Base-by-base conservation (phyloP, 2,113 vertebrate species). In the Pseudois nayaur region DNA sequence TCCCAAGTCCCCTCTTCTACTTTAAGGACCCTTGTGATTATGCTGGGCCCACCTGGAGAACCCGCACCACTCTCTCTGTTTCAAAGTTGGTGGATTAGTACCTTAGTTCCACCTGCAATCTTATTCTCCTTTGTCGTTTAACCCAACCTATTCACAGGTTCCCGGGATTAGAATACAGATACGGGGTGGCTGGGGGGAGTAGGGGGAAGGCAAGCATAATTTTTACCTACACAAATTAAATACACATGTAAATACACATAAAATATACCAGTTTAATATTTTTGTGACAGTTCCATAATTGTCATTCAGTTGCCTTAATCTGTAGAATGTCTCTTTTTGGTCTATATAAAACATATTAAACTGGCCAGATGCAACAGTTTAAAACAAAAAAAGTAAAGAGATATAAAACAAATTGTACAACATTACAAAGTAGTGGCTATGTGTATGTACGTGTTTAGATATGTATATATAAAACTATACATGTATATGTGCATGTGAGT, bases 281-380 rank as follows among this genome's bases (percentile, higher is more conserved):
- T 95, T 97, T 50, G 29, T 97, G 81, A 97, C 95, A 97, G 78
- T 48, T 84, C 64, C 96, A 43, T 95, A 96, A 95, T 60, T 96
- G 25, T 25, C 81, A 83, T 60, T 71, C 48, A 52, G 13, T 71
- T 95, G 40, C 50, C 64, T 93, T 64, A 76, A 94, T 76, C 48
- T 83, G 93, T 3, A 91, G 40, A 95, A 94, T 87, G 93, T 86
- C 60, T 64, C 87, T 57, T 87, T 96, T 96, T 93, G 45, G 87
- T 54, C 71, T 76, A 91, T 76, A 89, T 79, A 94, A 97, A 97
- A 93, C 50, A 55, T 36, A 85, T 83, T 88, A 94, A 94, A 54
- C 48, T 57, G 31, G 40, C 10, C 87, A 93, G 50, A 92, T 43
- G 40, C 4, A 95, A 93, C 1, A 88, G 31, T 57, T 52, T 71